Conservation (phyloP, 2,888 invertebrate species). For the Melanostoma scalare region DNA sequence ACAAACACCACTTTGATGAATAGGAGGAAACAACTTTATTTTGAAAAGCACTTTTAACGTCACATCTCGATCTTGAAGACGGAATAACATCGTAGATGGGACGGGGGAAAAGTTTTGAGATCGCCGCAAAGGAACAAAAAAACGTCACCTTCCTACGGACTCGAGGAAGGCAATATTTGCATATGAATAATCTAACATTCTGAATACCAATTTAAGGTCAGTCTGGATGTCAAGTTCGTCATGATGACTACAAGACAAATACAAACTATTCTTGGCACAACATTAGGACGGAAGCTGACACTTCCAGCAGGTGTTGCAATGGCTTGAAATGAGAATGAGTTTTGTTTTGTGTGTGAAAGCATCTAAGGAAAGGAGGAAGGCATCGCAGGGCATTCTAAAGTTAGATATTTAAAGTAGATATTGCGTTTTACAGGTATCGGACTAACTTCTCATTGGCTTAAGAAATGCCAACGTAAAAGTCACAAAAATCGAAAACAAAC, state of each 20-base stretch:
- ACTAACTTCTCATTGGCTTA: too few relatives aligned
- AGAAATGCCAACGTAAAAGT: too few relatives aligned
- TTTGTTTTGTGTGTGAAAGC: too few relatives aligned
- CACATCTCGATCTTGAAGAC: constrained; percentile 12
- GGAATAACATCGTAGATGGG: constrained; percentile 1
- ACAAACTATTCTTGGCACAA: background rate
- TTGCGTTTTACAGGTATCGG: too few relatives aligned
- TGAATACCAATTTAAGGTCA: constrained; percentile 40
- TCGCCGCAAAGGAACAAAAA: background rate
- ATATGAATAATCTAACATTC: constrained; percentile 12
- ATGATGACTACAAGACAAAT: background rate
- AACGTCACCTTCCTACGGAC: background rate
- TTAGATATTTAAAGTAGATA: too few relatives aligned
- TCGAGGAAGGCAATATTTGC: background rate
- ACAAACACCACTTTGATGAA: constrained; percentile 14
- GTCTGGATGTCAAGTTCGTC: constrained; percentile 33
- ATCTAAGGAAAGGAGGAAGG: too few relatives aligned
- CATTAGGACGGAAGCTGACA: too few relatives aligned
- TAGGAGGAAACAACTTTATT: background rate
- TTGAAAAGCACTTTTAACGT: constrained; percentile 11
- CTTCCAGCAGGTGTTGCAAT: too few relatives aligned
- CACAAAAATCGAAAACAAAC: too few relatives aligned
- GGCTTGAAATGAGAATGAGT: too few relatives aligned
- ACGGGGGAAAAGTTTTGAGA: constrained; percentile 9
- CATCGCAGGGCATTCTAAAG: too few relatives aligned